Evolutionary conservation across 2,888 invertebrate species (phyloP), one percentile per base, ranked within the genome.

Genomic region (Macrophya alboannulata): DNA sequence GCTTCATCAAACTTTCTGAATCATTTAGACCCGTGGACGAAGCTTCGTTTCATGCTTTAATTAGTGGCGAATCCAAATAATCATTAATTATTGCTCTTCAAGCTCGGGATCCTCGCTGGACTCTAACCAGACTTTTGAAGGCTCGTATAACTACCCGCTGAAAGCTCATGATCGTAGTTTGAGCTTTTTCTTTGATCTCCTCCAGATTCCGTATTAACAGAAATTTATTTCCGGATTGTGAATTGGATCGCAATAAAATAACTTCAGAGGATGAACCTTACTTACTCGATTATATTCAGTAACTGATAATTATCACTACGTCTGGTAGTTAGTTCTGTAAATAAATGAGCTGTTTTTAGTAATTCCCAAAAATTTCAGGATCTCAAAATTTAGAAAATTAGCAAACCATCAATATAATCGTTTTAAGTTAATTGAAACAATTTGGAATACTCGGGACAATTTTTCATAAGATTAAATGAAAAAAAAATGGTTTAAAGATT

Each of bases 51-150:
- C 51, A 55, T n/a, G 77, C 77, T 77, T 55, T 77, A 77, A 77
- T 77, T 77, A 77, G 51, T n/a, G 37, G 59, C n/a, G 62, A 43
- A 81, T 81, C 15, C 81, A 81, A 81, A 81, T 81, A 81, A 59
- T 62, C 40, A 81, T 81, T 21, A 81, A 81, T 81, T 81, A 81
- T 81, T 81, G 55, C 51, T 25, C 15, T 74, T 9, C 74, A 31
- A 37, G 15, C 31, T 10, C 43, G 21, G 12, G n/a, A 25, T 21
- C 10, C 25, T 62, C 9, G 45, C 21, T 25, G 45, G 45, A n/a
- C 45, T 74, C 40, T 5, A 21, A 25, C 21, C 21, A 21, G 45
- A 45, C 74, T 74, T 74, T 31, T 17, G 37, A 25, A 25, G 37
- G 37, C 6, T 12, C 6, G 68, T 8, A 17, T n/a, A n/a, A n/a